Evolutionary conservation across 2,888 invertebrate genomes (phyloP).

Genomic region (Galeopsomyia nigrocyanea): DNA sequence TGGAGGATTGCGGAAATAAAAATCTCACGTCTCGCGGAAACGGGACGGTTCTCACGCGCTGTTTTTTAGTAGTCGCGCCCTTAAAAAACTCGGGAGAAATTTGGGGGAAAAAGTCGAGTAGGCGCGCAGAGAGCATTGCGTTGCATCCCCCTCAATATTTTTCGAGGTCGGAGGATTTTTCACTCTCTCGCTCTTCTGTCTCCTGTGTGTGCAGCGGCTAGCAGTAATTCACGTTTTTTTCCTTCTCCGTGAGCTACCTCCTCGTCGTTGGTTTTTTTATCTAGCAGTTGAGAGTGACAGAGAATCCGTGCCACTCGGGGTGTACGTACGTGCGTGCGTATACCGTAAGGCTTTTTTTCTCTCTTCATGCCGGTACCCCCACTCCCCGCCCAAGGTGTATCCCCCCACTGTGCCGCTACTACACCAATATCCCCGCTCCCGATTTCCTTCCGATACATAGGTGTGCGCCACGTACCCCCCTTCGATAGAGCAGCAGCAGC

Average conservation of each 20-base stretch:
- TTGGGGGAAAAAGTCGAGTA: slow-evolving; percentile 45
- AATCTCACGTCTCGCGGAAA: slow-evolving; percentile 53
- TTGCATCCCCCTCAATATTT: slow-evolving; percentile 33
- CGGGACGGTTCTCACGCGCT: slow-evolving; percentile 53
- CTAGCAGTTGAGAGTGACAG: slow-evolving; percentile 21
- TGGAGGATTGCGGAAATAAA: slow-evolving; percentile 47
- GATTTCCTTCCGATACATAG: slow-evolving; percentile 29
- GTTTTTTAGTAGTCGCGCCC: slow-evolving; percentile 49
- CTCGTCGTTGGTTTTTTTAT: slow-evolving; percentile 51
- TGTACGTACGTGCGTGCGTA: slow-evolving; percentile 21
- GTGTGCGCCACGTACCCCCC: slow-evolving; percentile 35
- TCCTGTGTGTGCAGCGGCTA: slow-evolving; percentile 54
- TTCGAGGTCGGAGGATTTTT: slow-evolving; percentile 40
- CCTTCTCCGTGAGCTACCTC: neutral
- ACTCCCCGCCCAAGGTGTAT: slow-evolving; percentile 59
- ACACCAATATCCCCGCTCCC: neutral
- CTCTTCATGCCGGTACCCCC: neutral
- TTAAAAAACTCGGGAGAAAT: slow-evolving; percentile 37
- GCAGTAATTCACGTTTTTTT: slow-evolving; percentile 64
- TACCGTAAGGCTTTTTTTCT: slow-evolving; percentile 64
- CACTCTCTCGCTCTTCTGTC: slow-evolving; percentile 26
- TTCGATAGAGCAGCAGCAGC: slow-evolving; percentile 12
- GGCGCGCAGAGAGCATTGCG: slow-evolving; percentile 8
- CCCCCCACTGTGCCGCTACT: slow-evolving; percentile 45
- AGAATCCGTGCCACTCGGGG: slow-evolving; percentile 67